Evolutionary conservation across 2,888 invertebrate species (phyloP), one percentile per base, ranked within the genome.

Genomic region (Eucera pruinosa): DNA sequence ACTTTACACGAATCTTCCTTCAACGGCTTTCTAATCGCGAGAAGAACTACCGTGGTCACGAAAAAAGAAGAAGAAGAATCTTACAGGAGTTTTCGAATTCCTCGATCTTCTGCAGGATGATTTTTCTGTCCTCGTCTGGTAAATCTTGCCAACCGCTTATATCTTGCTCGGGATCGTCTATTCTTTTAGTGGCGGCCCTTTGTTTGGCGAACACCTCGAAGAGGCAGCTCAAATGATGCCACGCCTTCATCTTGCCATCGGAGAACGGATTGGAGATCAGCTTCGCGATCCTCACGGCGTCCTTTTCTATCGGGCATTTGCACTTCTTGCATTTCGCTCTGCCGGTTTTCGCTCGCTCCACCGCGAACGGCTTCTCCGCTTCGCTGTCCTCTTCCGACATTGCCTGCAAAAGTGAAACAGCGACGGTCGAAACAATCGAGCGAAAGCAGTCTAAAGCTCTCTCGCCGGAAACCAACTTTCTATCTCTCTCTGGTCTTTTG

Each of bases 321-420:
- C 98, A 98, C 87, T 96, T 97, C 91, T 97, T 97, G 90, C 98
- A 98, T 15, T 95, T 95, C 0, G 98, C 96, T 60, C 96, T 94
- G 0, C 96, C 96, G 13, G 95, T 94, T 93, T 97, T 97, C 0
- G 97, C 97, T 78, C 96, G 94, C 84, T 98, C 98, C 11, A 95
- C 94, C 67, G 93, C 94, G 92, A 96, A 96, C 6, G 95, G 94
- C 82, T 94, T 94, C 79, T 93, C 93, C n/a, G 86, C 85, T 2
- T 85, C 87, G 30, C 85, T 80, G 54, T 92, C 92, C 2, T 80
- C 88, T 76, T 92, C 92, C 27, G 92, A 90, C 93, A 92, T 93
- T 55, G 36, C 50, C 58, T 78, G 30, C 23, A 47, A 58, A 20
- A 1, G 18, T n/a, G n/a, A n/a, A n/a, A n/a, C n/a, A n/a, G 11